These are phyloP conservation scores for Agapornis roseicollis DNA, from an alignment of 2,113 vertebrate species.

Conservation along the genomic window DNA sequence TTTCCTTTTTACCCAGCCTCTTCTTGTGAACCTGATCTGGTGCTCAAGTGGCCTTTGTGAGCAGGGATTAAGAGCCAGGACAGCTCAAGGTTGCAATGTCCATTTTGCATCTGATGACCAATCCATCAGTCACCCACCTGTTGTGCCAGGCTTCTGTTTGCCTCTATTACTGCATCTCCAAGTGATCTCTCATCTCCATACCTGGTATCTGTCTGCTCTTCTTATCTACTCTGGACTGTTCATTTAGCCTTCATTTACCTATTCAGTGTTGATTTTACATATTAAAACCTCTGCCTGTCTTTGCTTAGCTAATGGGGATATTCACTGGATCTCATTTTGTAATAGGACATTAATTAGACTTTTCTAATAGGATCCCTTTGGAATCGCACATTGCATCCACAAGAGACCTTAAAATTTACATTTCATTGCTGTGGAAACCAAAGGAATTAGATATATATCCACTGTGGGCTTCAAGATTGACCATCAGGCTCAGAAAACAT, in stretches of 20 bases:
- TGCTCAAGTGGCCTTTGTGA: neutral
- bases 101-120: neutral
- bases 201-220: neutral
- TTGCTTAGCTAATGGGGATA: conserved; percentile 36
- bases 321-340: conserved; percentile 2
- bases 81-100: neutral
- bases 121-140: neutral
- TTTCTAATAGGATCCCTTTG: conserved; percentile 21
- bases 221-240: neutral
- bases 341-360: conserved; percentile 11
- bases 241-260: conserved; percentile 2
- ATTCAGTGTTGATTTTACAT: conserved; percentile 7
- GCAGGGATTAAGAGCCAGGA: neutral
- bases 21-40: neutral
- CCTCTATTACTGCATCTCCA: rapidly evolving
- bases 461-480: neutral
- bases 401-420: neutral
- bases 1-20: neutral
- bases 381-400: neutral
- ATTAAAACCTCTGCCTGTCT: neutral
- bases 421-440: neutral
- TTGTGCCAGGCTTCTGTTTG: neutral
- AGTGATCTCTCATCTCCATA: neutral
- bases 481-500: neutral
- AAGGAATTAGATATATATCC: neutral